Percentiles rank a stretch among this genome's conserved stretches.
Evolutionary conservation across 2,888 invertebrate genomes (phyloP).

Genomic region (Drosophila yooni): DNA sequence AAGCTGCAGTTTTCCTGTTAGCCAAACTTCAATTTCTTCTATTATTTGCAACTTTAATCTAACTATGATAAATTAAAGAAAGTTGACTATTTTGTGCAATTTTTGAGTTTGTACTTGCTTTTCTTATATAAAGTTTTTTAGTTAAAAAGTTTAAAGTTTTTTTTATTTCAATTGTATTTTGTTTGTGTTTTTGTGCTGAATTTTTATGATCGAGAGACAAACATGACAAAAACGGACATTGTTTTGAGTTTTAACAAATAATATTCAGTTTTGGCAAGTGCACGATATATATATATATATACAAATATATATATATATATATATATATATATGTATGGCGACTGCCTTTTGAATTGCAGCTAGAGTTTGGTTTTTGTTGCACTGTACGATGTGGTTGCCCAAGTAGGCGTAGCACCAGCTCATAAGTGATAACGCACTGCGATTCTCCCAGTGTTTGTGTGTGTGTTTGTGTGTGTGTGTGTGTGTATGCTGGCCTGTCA

Average conservation of each 20-base stretch:
- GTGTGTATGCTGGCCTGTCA: slow-evolving; percentile 57
- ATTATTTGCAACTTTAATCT: neutral
- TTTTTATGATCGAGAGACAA: neutral
- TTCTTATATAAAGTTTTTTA: neutral
- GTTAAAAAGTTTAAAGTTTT: neutral
- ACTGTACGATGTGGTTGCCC: slow-evolving; percentile 40
- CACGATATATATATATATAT: neutral
- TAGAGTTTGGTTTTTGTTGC: slow-evolving; percentile 7
- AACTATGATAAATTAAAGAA: neutral
- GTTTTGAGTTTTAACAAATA: neutral
- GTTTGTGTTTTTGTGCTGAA: neutral
- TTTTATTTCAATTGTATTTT: neutral
- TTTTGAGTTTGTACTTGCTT: neutral
- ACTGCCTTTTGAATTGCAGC: neutral
- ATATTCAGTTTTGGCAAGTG: neutral
- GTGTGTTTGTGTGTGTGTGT: neutral
- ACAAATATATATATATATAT: no score
- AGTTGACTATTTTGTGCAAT: neutral
- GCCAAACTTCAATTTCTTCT: neutral
- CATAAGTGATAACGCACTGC: slow-evolving; percentile 65
- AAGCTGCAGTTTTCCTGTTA: neutral
- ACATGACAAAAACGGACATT: neutral
- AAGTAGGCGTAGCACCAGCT: slow-evolving; percentile 45
- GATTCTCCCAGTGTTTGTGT: neutral
- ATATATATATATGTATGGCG: neutral